These are phyloP conservation scores for Centropus bengalensis DNA, from an alignment of 2,113 vertebrate genomes.

Conservation along the genomic window DNA sequence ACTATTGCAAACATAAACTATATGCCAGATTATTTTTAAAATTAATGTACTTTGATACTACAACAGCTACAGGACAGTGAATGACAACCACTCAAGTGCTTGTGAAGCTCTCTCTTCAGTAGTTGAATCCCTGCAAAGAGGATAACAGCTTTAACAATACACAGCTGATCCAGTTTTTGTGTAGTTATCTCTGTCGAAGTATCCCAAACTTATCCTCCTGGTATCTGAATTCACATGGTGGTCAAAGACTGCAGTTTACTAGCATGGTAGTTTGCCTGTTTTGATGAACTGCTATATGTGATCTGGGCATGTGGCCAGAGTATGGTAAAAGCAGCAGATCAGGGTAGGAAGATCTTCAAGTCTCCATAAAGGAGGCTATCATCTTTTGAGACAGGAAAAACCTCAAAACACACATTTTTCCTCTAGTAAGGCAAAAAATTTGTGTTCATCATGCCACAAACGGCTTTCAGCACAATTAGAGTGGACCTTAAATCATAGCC, in stretches of 20 bases:
- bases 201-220: not conserved
- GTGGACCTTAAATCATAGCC: conserved; percentile 55
- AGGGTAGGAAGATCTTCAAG: not conserved
- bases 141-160: not conserved
- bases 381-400: not conserved
- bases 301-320: not conserved
- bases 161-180: not conserved
- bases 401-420: not conserved
- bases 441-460: not conserved
- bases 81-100: not conserved
- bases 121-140: not conserved
- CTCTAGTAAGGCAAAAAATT: not conserved
- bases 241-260: not conserved
- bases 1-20: not conserved
- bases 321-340: not conserved
- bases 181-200: not conserved
- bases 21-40: conserved; percentile 31
- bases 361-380: not conserved
- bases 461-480: conserved; percentile 22
- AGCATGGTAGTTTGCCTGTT: not conserved
- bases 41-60: not conserved
- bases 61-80: not conserved
- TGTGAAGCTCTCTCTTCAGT: not conserved
- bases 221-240: not conserved
- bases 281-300: not conserved